Evolutionary conservation across 2,888 invertebrate genomes (phyloP).

Genomic region (Hyles lineata): DNA sequence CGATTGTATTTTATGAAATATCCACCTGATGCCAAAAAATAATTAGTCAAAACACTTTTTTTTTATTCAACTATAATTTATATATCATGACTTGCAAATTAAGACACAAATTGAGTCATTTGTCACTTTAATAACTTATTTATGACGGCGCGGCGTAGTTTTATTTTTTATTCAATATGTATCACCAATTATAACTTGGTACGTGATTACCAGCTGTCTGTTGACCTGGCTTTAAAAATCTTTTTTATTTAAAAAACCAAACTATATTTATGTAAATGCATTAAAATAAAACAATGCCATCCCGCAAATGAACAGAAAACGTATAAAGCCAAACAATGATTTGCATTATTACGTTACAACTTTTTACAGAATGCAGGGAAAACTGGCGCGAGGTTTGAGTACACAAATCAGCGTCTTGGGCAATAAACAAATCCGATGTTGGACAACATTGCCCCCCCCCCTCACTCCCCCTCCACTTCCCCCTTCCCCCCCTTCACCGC

Average conservation of each 20-base stretch:
- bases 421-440: conserved; percentile 45
- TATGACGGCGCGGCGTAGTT: too few relatives aligned
- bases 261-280: background rate
- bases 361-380: conserved; percentile 21
- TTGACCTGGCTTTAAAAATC: too few relatives aligned
- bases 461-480: conserved; percentile 24
- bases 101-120: too few relatives aligned
- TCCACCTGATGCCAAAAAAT: too few relatives aligned
- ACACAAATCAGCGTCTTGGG: conserved; percentile 51
- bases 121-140: too few relatives aligned
- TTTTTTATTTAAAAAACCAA: background rate
- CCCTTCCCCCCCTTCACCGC: background rate
- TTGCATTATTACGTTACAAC: conserved; percentile 25
- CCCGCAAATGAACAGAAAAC: conserved; percentile 16
- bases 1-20: too few relatives aligned
- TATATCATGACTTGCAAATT: too few relatives aligned
- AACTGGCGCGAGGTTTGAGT: conserved; percentile 29
- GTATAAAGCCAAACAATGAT: conserved; percentile 17
- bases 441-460: conserved; percentile 25
- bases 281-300: background rate
- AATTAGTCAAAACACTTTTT: too few relatives aligned
- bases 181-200: too few relatives aligned
- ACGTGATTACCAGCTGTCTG: too few relatives aligned
- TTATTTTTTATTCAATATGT: too few relatives aligned
- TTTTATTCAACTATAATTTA: too few relatives aligned